Conservation (phyloP, 2,113 vertebrate genomes). For the Anguilla rostrata region DNA sequence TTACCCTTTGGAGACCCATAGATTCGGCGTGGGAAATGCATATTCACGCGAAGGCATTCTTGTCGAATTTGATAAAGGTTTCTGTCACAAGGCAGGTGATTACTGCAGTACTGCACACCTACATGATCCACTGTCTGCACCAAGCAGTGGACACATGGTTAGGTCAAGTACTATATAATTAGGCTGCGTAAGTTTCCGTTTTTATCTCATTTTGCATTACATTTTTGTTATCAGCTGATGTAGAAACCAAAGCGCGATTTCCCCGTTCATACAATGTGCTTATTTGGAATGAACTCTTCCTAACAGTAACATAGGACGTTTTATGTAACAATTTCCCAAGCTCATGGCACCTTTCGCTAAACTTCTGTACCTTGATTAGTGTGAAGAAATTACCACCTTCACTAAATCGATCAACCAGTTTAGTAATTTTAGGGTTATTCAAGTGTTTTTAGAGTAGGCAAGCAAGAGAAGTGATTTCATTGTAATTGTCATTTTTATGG, state of each 20-base stretch:
- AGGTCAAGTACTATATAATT: not conserved
- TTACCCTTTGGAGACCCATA: not conserved
- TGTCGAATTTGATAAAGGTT: not conserved
- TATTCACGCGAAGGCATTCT: not conserved
- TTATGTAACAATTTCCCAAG: not conserved
- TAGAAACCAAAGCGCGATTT: not conserved
- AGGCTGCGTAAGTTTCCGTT: not conserved
- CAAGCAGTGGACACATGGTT: not conserved
- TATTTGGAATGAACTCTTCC: not conserved
- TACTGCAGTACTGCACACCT: constrained; percentile 1
- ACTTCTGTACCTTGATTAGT: not conserved
- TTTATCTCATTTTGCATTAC: not conserved
- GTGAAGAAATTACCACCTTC: not conserved
- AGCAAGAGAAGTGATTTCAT: not conserved
- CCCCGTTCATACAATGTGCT: not conserved
- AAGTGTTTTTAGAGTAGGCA: not conserved
- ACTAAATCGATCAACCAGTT: not conserved
- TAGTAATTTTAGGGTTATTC: not conserved
- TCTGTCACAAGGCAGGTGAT: not conserved
- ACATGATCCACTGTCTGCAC: not conserved
- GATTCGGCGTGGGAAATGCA: not conserved
- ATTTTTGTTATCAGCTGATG: not conserved
- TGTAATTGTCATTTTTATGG: not conserved
- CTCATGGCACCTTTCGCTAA: not conserved
- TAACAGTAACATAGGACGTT: not conserved